Evolutionary conservation across 1,140 invertebrate species (phyloP), one percentile per base, ranked within the genome.

Genomic region (Camponotus floridanus): DNA sequence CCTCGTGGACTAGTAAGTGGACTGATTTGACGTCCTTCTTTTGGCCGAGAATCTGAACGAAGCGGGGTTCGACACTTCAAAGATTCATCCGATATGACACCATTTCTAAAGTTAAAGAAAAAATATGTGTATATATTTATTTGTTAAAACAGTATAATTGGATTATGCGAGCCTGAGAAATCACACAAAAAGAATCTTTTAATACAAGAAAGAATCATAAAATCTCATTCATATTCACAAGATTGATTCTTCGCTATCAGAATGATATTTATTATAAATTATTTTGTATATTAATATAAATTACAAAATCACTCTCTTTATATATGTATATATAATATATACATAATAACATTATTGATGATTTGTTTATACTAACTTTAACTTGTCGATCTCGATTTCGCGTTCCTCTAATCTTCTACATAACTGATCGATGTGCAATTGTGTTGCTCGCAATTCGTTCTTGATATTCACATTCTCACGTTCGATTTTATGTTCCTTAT

Each of bases 381-480:
- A 64, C 26, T 73, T 86, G 68, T 93, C 86, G 11, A 94, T 89
- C 61, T 94, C 93, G 3, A 90, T 91, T 55, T 94, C 92, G 11
- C 92, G 89, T 76, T 93, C 92, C 0, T 91, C 89, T 11, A 94
- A 45, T 62, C 86, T 91, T 13, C 68, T 88, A 7, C 88, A 70
- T 3, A 93, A 76, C 8, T 91, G 88, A 13, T 92, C 89, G 0
- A 91, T 85, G 4, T 91, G 90, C 7, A 92, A 48, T 36, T 92
- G 87, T 0, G 86, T 70, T 9, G 88, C 86, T 57, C 90, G 83
- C 9, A 94, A 26, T 39, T 94, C 93, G n/a, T 91, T 91, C 70
- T 86, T 91, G 8, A 93, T 5, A 26, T 87, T 86, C 0, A 59
- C 76, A 13, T 73, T 88, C 55, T 93, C 90, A 9, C 90, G 87